These are phyloP conservation scores for Limnephilus auricula DNA, from an alignment of 2,888 invertebrate genomes.

Conservation along the genomic window DNA sequence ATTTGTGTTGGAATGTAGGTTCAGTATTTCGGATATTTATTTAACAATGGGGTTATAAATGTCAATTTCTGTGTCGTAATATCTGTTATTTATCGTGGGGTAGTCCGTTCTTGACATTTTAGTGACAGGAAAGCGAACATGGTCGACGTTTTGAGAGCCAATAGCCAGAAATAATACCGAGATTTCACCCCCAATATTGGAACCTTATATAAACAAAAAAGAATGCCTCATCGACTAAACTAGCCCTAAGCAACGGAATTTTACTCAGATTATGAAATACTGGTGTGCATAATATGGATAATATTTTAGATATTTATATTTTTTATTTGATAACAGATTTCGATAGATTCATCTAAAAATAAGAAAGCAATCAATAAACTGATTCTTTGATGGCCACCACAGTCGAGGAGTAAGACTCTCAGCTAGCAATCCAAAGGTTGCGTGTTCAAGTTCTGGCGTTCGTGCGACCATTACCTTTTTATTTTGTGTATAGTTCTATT, in stretches of 20 bases:
- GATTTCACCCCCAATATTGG: background rate
- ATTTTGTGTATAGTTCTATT: too few relatives aligned
- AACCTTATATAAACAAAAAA: background rate
- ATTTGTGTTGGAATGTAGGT: background rate
- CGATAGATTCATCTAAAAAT: background rate
- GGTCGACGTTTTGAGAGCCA: background rate
- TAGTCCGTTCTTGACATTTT: background rate
- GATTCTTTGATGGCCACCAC: too few relatives aligned
- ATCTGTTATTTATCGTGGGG: background rate
- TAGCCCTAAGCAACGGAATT: background rate
- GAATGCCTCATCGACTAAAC: background rate
- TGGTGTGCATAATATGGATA: background rate
- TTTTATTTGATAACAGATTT: background rate
- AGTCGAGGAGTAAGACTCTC: too few relatives aligned
- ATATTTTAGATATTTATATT: background rate
- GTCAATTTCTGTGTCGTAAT: background rate
- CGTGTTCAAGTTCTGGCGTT: too few relatives aligned
- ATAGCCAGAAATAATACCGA: background rate
- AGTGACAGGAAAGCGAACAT: background rate
- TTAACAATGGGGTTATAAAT: background rate
- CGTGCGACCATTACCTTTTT: too few relatives aligned
- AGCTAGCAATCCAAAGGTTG: too few relatives aligned
- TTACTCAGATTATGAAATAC: background rate
- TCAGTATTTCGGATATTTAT: background rate
- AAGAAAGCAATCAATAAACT: too few relatives aligned